Evolutionary conservation across 2,113 vertebrate genomes (phyloP).

Genomic region (Stegostoma tigrinum): DNA sequence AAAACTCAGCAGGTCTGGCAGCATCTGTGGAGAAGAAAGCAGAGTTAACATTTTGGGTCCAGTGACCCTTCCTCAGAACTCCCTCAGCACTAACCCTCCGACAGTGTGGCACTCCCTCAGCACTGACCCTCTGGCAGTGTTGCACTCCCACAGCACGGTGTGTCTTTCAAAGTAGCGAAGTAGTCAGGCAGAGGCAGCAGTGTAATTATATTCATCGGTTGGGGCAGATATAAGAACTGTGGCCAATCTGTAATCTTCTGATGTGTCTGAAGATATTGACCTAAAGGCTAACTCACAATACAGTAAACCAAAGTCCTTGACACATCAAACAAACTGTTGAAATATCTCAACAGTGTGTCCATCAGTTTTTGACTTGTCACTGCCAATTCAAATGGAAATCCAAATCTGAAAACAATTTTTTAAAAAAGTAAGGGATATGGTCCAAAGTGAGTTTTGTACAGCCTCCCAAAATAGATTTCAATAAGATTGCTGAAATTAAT

Average conservation of each 20-base stretch:
- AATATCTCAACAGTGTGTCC: neutral
- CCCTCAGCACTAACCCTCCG: no score
- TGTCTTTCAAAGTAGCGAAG: neutral
- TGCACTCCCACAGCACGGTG: neutral
- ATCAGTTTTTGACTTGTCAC: neutral
- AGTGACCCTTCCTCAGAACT: no score
- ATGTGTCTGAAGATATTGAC: neutral
- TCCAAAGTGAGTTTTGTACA: neutral
- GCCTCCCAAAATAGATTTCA: neutral
- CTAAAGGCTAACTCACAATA: neutral
- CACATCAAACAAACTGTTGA: neutral
- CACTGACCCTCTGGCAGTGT: neutral
- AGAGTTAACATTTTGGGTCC: no score
- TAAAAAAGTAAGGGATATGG: neutral
- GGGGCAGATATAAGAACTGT: neutral
- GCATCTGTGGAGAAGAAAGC: no score
- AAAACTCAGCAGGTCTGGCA: no score
- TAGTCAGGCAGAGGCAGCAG: neutral
- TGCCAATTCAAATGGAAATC: neutral
- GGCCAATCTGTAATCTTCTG: neutral
- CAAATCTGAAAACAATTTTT: neutral
- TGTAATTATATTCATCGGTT: neutral
- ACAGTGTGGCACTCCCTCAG: neutral
- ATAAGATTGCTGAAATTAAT: neutral
- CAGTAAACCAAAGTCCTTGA: neutral